These are phyloP conservation scores for Asarcornis scutulata DNA, from an alignment of 2,113 vertebrate species.

Conservation along the genomic window DNA sequence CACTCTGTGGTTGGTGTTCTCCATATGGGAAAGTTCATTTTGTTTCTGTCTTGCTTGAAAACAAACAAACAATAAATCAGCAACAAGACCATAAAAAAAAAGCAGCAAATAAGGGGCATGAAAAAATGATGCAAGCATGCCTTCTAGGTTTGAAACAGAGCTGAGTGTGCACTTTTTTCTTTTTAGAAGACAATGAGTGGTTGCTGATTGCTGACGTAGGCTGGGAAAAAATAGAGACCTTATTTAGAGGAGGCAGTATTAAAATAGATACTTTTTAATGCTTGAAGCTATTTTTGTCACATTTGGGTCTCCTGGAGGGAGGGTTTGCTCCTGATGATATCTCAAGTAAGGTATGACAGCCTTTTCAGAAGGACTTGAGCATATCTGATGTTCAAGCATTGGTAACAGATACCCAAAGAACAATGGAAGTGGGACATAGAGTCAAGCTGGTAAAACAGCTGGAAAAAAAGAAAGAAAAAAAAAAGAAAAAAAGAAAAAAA, in stretches of 20 bases:
- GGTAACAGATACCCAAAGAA: neutral
- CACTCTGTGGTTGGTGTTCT: slow-evolving; percentile 48
- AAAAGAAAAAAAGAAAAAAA: neutral
- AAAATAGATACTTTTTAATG: slow-evolving; percentile 9
- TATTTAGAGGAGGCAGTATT: neutral
- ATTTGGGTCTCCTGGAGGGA: neutral
- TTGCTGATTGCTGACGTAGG: neutral
- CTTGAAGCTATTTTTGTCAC: slow-evolving; percentile 41
- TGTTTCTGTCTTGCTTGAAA: slow-evolving; percentile 61
- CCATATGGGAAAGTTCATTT: slow-evolving; percentile 66
- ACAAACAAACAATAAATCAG: slow-evolving; percentile 65
- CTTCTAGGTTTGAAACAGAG: neutral
- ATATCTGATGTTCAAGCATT: neutral
- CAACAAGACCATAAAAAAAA: neutral
- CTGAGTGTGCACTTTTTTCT: neutral
- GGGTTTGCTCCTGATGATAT: neutral
- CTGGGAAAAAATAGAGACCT: neutral
- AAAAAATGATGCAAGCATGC: neutral
- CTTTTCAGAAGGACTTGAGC: neutral
- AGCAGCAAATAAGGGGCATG: neutral
- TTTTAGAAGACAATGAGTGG: neutral
- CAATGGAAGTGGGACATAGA: neutral
- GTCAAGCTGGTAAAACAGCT: neutral
- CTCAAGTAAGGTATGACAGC: neutral
- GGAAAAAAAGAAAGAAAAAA: no score